Conservation (phyloP, 2,113 vertebrate species). For the Myrmecophaga tridactyla region DNA sequence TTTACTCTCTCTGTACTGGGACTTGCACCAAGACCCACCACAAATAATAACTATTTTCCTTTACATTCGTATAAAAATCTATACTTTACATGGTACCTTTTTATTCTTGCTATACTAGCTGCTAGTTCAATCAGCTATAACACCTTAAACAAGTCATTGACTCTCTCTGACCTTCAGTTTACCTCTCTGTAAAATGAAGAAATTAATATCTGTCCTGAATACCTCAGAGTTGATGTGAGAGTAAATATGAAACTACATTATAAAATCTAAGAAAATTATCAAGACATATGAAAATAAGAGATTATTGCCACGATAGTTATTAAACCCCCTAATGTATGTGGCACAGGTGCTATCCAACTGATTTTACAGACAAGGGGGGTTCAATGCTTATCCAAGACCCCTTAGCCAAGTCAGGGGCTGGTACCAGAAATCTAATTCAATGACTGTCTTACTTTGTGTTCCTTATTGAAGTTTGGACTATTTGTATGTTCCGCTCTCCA, state of each 20-base stretch:
- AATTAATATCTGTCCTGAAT: not conserved
- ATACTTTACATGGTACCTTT: not conserved
- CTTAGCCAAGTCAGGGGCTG: not conserved
- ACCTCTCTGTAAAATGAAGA: slow-evolving; percentile 21
- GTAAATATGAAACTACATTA: not conserved
- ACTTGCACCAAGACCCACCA: not conserved
- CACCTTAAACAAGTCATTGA: not conserved
- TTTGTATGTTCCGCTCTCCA: not conserved
- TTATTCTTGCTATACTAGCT: not conserved
- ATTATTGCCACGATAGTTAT: not conserved
- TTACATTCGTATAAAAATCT: not conserved
- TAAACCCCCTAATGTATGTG: not conserved
- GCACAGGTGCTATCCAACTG: not conserved
- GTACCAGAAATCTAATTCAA: not conserved
- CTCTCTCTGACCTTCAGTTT: not conserved
- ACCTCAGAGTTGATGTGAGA: not conserved
- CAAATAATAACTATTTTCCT: not conserved
- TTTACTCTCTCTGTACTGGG: not conserved
- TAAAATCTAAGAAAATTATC: slow-evolving; percentile 3
- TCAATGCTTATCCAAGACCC: not conserved
- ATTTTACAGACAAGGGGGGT: not conserved
- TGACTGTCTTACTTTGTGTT: not conserved
- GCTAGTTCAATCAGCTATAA: not conserved
- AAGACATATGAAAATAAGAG: not conserved
- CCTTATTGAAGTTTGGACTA: not conserved